These are phyloP conservation scores for Drosophila ficusphila DNA, from an alignment of 1,140 invertebrate species.

Conservation along the genomic window DNA sequence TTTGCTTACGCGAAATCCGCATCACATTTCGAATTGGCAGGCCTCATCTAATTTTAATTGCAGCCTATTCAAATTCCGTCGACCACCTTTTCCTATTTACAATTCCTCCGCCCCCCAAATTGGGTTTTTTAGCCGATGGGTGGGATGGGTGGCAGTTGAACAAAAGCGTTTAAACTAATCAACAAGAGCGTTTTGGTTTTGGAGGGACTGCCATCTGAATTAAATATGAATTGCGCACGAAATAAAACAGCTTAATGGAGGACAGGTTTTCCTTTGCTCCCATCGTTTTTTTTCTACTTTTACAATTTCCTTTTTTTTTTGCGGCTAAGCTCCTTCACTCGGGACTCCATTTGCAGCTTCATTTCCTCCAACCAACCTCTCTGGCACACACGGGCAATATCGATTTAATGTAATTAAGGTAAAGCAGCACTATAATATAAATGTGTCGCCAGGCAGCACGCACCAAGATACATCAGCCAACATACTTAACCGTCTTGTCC, in stretches of 20 bases:
- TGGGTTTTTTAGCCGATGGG: neutral
- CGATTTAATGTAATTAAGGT: slow-evolving; percentile 53
- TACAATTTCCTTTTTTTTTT: neutral
- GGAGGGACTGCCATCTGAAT: slow-evolving; percentile 31
- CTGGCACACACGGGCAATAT: slow-evolving; percentile 21
- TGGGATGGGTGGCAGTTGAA: neutral
- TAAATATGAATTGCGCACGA: slow-evolving; percentile 23
- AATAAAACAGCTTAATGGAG: neutral
- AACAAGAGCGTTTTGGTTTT: slow-evolving; percentile 45
- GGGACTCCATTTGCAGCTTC: slow-evolving; percentile 30
- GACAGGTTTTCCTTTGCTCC: neutral
- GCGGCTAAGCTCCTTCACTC: neutral
- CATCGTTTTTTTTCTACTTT: neutral
- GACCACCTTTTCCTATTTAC: neutral
- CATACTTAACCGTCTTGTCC: slow-evolving; percentile 6
- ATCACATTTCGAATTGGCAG: neutral
- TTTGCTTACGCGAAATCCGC: neutral
- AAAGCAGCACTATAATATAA: slow-evolving; percentile 44
- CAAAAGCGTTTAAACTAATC: slow-evolving; percentile 57
- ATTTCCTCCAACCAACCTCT: neutral
- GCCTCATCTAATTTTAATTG: slow-evolving; percentile 3
- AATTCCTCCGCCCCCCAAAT: neutral
- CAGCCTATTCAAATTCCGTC: neutral
- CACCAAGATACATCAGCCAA: slow-evolving; percentile 15
- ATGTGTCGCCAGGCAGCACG: slow-evolving; percentile 26